These are phyloP conservation scores for Zygaena filipendulae DNA, from an alignment of 2,888 invertebrate genomes.

Conservation along the genomic window DNA sequence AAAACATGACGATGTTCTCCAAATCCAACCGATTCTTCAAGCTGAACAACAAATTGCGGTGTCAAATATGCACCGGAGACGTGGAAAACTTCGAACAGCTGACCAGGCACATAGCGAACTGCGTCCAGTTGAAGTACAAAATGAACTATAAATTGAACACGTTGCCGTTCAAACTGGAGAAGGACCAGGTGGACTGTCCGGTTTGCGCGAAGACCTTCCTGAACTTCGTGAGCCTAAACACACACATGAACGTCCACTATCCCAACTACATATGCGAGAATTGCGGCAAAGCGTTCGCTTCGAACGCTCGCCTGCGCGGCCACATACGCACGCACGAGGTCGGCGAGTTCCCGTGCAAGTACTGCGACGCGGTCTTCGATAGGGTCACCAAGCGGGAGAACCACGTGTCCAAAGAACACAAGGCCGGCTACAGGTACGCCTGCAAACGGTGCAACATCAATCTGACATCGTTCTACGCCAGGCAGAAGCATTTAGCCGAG, in stretches of 20 bases:
- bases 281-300: conserved; percentile 65
- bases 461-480: conserved; percentile 47
- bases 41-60: conserved; percentile 24
- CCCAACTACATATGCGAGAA: conserved; percentile 60
- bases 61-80: conserved; percentile 45
- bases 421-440: conserved; percentile 46
- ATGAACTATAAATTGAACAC: conserved; percentile 31
- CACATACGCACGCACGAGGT: conserved; percentile 64
- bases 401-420: conserved; percentile 56
- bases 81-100: conserved; percentile 33
- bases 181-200: conserved; percentile 53
- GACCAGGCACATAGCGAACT: conserved; percentile 36
- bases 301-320: conserved; percentile 52
- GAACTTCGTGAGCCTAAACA: conserved; percentile 51
- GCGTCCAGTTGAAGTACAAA: conserved; percentile 27
- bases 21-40: conserved; percentile 38
- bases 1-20: conserved; percentile 44
- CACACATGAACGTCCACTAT: conserved; percentile 64
- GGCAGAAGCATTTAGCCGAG: conserved; percentile 55
- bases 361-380: conserved; percentile 48
- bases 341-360: conserved; percentile 47
- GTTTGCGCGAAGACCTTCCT: conserved; percentile 49
- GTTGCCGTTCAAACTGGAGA: conserved; percentile 51
- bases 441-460: conserved; percentile 52
- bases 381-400: conserved; percentile 52